A percentile compares a stretch with the other conserved stretches of the same genome.
Conservation (phyloP, 2,888 invertebrate species). For the Zonitis immaculata region DNA sequence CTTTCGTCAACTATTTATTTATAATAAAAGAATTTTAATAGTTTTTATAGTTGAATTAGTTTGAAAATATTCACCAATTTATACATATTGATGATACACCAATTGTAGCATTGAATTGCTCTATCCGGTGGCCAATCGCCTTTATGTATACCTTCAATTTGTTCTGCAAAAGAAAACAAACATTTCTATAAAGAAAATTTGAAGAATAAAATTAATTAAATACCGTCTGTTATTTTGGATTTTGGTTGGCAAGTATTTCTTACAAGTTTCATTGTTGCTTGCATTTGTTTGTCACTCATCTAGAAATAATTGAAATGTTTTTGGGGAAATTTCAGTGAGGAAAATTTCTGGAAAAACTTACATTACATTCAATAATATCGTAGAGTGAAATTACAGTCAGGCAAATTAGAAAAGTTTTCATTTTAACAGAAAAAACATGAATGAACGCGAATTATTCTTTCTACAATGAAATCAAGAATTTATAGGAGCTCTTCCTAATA, state of each 20-base stretch:
- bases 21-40: slow-evolving; percentile 5
- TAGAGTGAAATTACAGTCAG: slow-evolving; percentile 2
- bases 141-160: slow-evolving; percentile 38
- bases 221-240: slow-evolving; percentile 56
- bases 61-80: too few species aligned
- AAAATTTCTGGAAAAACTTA: slow-evolving; percentile 6
- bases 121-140: slow-evolving; percentile 36
- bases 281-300: slow-evolving; percentile 56
- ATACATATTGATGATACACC: slow-evolving; percentile 52
- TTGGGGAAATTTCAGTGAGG: neutral
- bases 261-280: slow-evolving; percentile 57
- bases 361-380: slow-evolving; percentile 4
- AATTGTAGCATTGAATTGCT: slow-evolving; percentile 51
- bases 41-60: too few species aligned
- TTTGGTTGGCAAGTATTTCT: slow-evolving; percentile 63
- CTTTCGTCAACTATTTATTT: slow-evolving; percentile 25
- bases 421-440: neutral
- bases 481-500: neutral
- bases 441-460: neutral
- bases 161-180: slow-evolving; percentile 25
- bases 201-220: neutral
- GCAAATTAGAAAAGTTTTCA: slow-evolving; percentile 3
- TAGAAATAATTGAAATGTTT: slow-evolving; percentile 15
- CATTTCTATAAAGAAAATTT: slow-evolving; percentile 10
- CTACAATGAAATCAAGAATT: neutral